Base-by-base conservation (phyloP, 2,888 invertebrate genomes). In the Parnassius orleans region DNA sequence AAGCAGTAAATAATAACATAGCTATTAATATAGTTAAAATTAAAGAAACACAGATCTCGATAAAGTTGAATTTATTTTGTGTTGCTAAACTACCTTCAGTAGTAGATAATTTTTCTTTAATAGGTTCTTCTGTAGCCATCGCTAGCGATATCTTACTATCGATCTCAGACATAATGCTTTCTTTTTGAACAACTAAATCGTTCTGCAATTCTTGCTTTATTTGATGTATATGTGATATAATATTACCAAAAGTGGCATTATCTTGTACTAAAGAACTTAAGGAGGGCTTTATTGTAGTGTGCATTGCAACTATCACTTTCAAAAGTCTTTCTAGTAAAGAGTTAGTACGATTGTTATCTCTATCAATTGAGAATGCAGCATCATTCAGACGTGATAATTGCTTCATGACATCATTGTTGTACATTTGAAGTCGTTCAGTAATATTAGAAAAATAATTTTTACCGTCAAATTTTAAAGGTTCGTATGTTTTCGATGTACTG, bases 151-250 rank as follows among this genome's bases (percentile, higher is more conserved):
- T 66, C 65, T 72, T 77, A n/a, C 42, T 60, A 41, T 73, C 72
- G 2, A 78, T 54, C 48, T 78, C 77, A 57, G 68, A 66, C 5
- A 76, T 60, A 24, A 78, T 64, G n/a, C 65, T 74, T 57, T 70
- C 68, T 59, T 74, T 79, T 57, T 78, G 73, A 51, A 65, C 60
- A 1, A 68, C 57, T 61, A 77, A 68, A 3, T 69, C 57, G 14
- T 71, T 66, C 61, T 76, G 72, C 11, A 76, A 62, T 53, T 75
- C 71, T 60, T 74, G 70, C 65, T 66, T 76, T 1, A 76, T 57
- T 63, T 72, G 73, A 57, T 71, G 68, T 42, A 79, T 69, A 44
- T 76, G 75, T 1, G 64, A 59, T 33, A 74, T 66, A 15, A 75
- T 60, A 65, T 76, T 71, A 33, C 65, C 64, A 9, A 53, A 15